Evolutionary conservation across 2,113 vertebrate genomes (phyloP).

Genomic region (Perca fluviatilis): DNA sequence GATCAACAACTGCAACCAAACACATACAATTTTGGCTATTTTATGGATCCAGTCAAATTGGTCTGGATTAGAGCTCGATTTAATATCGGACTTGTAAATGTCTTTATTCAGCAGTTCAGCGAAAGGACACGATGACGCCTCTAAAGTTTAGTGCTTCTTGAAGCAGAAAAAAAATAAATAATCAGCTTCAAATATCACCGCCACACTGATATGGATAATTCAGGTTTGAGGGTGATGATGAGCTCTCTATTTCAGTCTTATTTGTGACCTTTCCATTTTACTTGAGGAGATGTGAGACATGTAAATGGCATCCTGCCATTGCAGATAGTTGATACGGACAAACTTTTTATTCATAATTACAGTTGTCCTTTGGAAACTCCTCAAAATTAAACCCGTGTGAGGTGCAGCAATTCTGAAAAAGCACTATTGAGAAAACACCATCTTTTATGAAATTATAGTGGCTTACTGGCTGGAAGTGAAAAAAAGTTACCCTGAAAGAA

Average conservation of each 20-base stretch:
- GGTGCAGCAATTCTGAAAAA: conserved; percentile 3
- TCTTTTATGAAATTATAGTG: background rate
- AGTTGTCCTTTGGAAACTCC: conserved; percentile 22
- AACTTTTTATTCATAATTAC: conserved; percentile 35
- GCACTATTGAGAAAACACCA: background rate
- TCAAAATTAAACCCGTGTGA: background rate
- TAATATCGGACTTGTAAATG: background rate
- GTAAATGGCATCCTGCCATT: conserved; percentile 53
- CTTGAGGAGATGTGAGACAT: conserved; percentile 56
- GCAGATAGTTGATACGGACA: conserved; percentile 1
- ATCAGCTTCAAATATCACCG: conserved; percentile 21
- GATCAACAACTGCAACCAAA: background rate
- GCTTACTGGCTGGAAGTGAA: conserved; percentile 2
- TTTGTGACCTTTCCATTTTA: conserved; percentile 46
- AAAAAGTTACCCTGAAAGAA: conserved; percentile 12
- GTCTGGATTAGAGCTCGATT: background rate
- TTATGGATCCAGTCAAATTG: background rate
- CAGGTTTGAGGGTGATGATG: background rate
- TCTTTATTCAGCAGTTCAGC: background rate
- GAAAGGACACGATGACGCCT: background rate
- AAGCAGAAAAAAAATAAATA: background rate
- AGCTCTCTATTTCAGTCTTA: conserved; percentile 17
- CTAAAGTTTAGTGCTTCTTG: conserved; percentile 15
- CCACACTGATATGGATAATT: background rate
- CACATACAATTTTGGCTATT: background rate